Evolutionary conservation across 2,888 invertebrate species (phyloP).

Genomic region (Cheilosia variabilis): DNA sequence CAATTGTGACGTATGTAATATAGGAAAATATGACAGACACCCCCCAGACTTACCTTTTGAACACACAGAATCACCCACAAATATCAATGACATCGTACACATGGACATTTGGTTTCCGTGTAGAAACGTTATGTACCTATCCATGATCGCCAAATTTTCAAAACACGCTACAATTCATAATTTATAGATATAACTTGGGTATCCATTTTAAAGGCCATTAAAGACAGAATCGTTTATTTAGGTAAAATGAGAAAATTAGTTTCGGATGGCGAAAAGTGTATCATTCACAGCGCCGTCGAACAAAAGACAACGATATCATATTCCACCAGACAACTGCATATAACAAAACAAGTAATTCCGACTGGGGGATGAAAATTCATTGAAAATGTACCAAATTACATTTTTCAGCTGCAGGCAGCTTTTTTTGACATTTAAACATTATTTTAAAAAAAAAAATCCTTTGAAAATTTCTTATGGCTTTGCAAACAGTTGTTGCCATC

Average conservation of each 20-base stretch:
- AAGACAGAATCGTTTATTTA: constrained; percentile 27
- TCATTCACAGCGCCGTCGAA: constrained; percentile 14
- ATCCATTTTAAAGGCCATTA: constrained; percentile 18
- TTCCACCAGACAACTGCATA: constrained; percentile 21
- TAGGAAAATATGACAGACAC: constrained; percentile 18
- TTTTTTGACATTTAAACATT: too few species aligned
- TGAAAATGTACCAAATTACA: too few species aligned
- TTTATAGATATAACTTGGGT: constrained; percentile 34
- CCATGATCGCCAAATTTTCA: constrained; percentile 34
- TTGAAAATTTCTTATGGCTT: too few species aligned
- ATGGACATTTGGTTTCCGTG: constrained; percentile 34
- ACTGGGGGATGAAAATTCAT: too few species aligned
- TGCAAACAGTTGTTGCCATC: too few species aligned
- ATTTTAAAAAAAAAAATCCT: too few species aligned
- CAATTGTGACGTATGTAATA: constrained; percentile 41
- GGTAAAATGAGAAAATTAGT: constrained; percentile 29
- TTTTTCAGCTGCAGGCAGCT: too few species aligned
- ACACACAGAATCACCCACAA: constrained; percentile 3
- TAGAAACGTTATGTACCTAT: constrained; percentile 42
- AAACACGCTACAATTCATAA: constrained; percentile 34
- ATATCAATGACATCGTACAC: constrained; percentile 34
- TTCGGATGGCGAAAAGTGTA: constrained; percentile 8
- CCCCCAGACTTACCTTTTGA: background rate
- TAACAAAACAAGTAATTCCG: constrained; percentile 29
- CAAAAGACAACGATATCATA: constrained; percentile 18